Percentiles rank a stretch among this genome's conserved stretches.
Evolutionary conservation across 2,797 vertebrate genomes (phyloP).

Genomic region (Enteromius fasciolatus): DNA sequence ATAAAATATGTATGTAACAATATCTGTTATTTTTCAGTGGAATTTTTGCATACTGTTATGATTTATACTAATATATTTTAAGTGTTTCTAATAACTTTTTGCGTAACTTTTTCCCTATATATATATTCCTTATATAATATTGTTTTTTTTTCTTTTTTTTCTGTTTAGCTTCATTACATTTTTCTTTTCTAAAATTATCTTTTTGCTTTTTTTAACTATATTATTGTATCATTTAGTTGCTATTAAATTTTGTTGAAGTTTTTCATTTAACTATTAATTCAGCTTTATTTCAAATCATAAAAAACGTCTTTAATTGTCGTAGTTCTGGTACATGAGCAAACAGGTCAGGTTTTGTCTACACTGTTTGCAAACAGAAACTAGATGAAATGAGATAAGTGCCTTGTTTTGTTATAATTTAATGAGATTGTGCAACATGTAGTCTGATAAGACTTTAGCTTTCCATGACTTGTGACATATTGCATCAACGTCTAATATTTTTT

Average conservation of each 20-base stretch:
- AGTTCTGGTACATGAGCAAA: background rate
- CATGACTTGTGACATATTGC: background rate
- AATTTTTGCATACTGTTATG: background rate
- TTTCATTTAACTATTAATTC: background rate
- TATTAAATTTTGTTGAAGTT: background rate
- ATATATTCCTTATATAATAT: no score
- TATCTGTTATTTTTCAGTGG: background rate
- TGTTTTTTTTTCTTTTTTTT: no score
- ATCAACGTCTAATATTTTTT: background rate
- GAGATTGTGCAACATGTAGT: slow-evolving; percentile 17
- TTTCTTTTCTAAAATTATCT: background rate
- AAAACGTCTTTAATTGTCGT: background rate
- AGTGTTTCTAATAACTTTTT: no score
- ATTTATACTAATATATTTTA: background rate
- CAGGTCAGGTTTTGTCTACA: background rate
- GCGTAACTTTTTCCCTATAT: no score
- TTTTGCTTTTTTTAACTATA: background rate
- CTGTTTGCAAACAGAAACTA: background rate
- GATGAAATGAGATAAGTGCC: slow-evolving; percentile 14
- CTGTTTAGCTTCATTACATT: background rate
- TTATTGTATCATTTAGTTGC: background rate
- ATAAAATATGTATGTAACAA: background rate
- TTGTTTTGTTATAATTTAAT: background rate
- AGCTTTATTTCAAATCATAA: background rate
- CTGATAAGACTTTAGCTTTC: slow-evolving; percentile 7